Base-by-base conservation (phyloP, 92 coral and sea anemone genomes). In the Porites rus region DNA sequence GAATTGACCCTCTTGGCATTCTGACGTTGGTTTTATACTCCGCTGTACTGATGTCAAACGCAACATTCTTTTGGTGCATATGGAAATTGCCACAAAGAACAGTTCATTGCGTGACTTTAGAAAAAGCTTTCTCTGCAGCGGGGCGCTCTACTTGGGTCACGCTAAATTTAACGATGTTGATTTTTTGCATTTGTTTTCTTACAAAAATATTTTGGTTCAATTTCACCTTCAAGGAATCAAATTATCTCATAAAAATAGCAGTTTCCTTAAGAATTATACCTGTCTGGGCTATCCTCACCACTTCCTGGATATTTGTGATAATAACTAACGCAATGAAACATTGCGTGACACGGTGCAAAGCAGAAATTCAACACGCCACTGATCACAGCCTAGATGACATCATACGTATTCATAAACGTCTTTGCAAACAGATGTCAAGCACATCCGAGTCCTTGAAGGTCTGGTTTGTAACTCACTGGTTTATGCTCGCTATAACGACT, bases 381-480 rank as follows among this genome's bases (percentile, higher is more conserved):
- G 52, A 78, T 52, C 51, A 71, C 62, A 76, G 72, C 81, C 17
- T 91, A 20, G 89, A 91, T 28, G 96, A 93, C 69, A 20, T 85
- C 73, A 88, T 93, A 38, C 87, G 75, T 25, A 78, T 80, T 22
- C 96, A 93, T 65, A 86, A 88, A 76, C 79, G 83, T 63, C 87
- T 93, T 51, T 87, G 88, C 54, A 67, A 73, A 63, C 89, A 76
- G 54, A 78, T 93, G 59, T 90, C 84, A 22, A 59, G 69, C 59
- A 88, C 94, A 18, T 88, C 96, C 10, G 88, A 74, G 24, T 78
- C 92, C 61, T 74, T 93, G 54, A 84, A 88, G 69, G 59, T 71
- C 21, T 93, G 96, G 94, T 93, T 93, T 76, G 79, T 91, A 10
- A 64, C 85, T 10, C 92, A 93, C 78, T 93, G 94, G 96, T 69